A percentile compares a stretch with the other conserved stretches of the same genome.
Conservation (phyloP, 2,113 vertebrate species). For the Ptilorrhoa leucosticta region DNA sequence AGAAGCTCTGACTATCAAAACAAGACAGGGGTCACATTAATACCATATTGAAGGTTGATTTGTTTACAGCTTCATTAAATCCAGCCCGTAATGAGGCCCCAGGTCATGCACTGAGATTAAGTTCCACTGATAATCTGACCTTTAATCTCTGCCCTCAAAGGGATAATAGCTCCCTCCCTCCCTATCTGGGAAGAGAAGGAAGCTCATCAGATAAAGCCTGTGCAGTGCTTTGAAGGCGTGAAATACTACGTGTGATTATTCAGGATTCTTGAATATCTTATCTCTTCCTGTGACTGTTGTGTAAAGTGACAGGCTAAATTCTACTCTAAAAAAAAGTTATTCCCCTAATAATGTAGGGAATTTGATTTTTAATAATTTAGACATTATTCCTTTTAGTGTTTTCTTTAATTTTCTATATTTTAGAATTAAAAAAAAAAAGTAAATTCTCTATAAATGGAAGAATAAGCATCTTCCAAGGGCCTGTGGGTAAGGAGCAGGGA, state of each 20-base stretch:
- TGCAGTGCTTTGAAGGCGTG: background rate
- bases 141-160: background rate
- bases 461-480: background rate
- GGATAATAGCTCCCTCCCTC: background rate
- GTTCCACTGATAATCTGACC: background rate
- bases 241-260: background rate
- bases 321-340: background rate
- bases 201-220: background rate
- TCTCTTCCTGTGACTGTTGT: background rate
- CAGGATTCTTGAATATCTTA: background rate
- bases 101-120: background rate
- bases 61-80: constrained; percentile 31
- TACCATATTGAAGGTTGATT: background rate
- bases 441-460: background rate
- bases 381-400: background rate
- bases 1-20: background rate
- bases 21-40: background rate
- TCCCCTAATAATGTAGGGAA: background rate
- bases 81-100: background rate
- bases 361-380: background rate
- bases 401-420: background rate
- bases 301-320: background rate
- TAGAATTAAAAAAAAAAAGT: background rate
- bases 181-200: background rate
- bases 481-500: background rate